phyloP scores from a whole-genome alignment of 2,888 invertebrate genomes.

The Scaptomyza reducta region DNA sequence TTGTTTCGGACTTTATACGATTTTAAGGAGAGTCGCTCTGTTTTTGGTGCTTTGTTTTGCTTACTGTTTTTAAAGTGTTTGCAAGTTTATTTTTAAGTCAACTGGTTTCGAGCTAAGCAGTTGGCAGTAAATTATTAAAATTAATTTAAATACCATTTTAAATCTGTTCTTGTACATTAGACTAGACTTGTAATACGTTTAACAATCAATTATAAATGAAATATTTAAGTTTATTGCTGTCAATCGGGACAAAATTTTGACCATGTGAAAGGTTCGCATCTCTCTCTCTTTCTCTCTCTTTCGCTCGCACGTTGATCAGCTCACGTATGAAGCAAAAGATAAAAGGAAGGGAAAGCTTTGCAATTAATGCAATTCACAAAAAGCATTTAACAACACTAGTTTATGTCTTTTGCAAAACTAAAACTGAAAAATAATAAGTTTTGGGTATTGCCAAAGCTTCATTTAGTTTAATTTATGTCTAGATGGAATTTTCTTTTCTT shows the following conservation, averaged over 20 bases:
- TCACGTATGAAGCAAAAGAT: conserved; percentile 14
- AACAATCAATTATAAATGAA: background rate
- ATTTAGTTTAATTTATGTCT: no score
- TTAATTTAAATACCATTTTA: background rate
- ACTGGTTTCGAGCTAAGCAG: conserved; percentile 44
- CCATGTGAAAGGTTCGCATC: conserved; percentile 4
- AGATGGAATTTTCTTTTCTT: no score
- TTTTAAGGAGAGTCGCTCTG: no score
- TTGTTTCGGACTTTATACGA: no score
- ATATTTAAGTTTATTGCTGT: background rate
- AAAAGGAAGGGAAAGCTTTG: background rate
- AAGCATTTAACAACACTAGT: background rate
- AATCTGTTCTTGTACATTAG: background rate
- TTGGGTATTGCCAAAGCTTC: no score
- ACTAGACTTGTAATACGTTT: background rate
- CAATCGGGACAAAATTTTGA: background rate
- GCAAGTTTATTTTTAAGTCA: conserved; percentile 40
- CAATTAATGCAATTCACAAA: background rate
- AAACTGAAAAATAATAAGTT: no score
- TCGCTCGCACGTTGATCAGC: conserved; percentile 6
- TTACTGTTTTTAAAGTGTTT: conserved; percentile 28
- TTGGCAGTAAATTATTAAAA: conserved; percentile 15
- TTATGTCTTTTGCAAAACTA: background rate
- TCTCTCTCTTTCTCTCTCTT: background rate
- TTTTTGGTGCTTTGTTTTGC: conserved; percentile 41